phyloP scores from a whole-genome alignment of 2,113 vertebrate genomes.

The Rhinolophus sinicus region DNA sequence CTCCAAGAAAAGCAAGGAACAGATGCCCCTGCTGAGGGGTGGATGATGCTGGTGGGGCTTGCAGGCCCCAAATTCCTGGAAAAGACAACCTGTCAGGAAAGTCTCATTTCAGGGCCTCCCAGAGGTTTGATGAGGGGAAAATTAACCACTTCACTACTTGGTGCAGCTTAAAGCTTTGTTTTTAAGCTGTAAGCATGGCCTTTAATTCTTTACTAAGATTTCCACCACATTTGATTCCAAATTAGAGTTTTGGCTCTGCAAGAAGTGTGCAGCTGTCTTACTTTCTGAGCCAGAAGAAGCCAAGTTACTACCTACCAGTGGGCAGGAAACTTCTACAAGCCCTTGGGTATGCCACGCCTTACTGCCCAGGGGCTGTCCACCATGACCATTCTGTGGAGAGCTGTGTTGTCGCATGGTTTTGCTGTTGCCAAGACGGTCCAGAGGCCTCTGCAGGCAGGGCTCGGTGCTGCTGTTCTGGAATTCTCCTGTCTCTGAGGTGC shows the following conservation, averaged over 20 bases:
- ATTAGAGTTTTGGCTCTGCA: conserved; percentile 59
- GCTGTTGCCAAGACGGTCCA: not conserved
- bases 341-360: not conserved
- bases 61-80: not conserved
- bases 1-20: not conserved
- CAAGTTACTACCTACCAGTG: conserved; percentile 38
- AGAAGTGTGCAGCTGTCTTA: conserved; percentile 31
- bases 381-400: not conserved
- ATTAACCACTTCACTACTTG: conserved; percentile 29
- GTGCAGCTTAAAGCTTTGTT: conserved; percentile 70
- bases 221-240: conserved; percentile 66
- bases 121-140: conserved; percentile 24
- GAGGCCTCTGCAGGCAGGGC: conserved; percentile 56
- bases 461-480: conserved; percentile 40
- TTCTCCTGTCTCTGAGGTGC: conserved; percentile 49
- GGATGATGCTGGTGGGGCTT: accelerated
- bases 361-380: not conserved
- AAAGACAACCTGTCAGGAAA: conserved; percentile 45
- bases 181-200: conserved; percentile 52
- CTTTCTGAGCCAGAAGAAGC: not conserved
- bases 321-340: conserved; percentile 29
- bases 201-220: conserved; percentile 72
- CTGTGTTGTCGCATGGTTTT: not conserved
- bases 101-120: not conserved
- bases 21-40: not conserved